Base-by-base conservation (phyloP, 1,140 invertebrate genomes). In the Philotrypesis tridentata region DNA sequence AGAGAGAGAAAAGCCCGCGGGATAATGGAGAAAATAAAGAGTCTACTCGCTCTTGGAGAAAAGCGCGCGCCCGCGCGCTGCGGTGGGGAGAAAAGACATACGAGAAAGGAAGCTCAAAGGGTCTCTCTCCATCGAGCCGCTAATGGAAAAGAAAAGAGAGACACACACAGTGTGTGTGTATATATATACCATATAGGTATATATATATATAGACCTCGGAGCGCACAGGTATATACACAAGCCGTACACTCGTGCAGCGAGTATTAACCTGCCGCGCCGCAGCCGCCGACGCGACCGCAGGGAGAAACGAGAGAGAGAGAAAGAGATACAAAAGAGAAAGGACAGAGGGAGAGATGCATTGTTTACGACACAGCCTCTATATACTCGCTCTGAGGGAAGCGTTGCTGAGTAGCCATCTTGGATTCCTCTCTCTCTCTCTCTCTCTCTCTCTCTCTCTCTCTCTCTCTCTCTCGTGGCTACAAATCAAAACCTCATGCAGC, bases 361-460 rank as follows among this genome's bases (percentile, higher is more conserved):
- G 89, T 90, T 88, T 89, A 87, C 82, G 85, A 86, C 79, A 80
- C 48, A 55, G 79, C 77, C 74, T 84, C 75, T 65, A 77, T 37
- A 37, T 37, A 37, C 77, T 71, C 48, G 48, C 82, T 68, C 60
- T 25, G 78, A 70, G 43, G 43, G 67, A 48, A 55, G 37, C 25
- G 17, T 27, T 80, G 21, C 48, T 7, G n/a, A 70, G 23, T 81
- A 75, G 87, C 89, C 89, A 89, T 90, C 71, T 88, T 90, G 87
- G 86, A 90, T 89, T 88, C 86, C 84, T 87, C 86, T 25, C 74
- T 17, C 2, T 65, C 23, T 65, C 74, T 48, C 72, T n/a, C n/a
- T 33, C 37, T 27, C 70, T 43, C n/a, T 70, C 31, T 11, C 14
- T 33, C 31, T 33, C 33, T 37, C 33, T 14, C 33, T 11, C 8